Evolutionary conservation across 2,113 vertebrate genomes (phyloP).

Genomic region (Rhineura floridana): DNA sequence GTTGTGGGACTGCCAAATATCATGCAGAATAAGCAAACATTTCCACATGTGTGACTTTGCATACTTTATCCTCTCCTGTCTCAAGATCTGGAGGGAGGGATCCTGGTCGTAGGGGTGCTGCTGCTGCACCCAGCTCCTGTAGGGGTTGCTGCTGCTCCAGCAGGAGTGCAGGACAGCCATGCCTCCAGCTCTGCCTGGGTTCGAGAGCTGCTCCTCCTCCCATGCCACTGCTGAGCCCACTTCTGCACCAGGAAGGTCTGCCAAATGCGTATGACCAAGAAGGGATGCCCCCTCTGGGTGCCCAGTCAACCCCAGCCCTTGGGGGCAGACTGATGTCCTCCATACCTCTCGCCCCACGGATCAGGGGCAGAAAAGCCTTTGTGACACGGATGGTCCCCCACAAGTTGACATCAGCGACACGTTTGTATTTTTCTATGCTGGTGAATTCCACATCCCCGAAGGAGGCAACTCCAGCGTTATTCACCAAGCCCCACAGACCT

Average conservation of each 20-base stretch:
- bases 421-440: conserved; percentile 82
- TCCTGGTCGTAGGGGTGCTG: background rate
- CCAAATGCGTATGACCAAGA: background rate
- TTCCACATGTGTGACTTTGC: too few species aligned
- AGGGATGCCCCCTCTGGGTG: background rate
- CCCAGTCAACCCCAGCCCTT: background rate
- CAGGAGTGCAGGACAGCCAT: too few species aligned
- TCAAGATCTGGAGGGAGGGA: background rate
- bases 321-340: background rate
- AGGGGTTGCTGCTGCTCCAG: too few species aligned
- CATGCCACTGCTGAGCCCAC: background rate
- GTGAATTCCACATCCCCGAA: conserved; percentile 91
- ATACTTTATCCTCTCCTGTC: background rate
- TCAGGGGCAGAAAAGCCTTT: conserved; percentile 85
- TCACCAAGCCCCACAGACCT: conserved; percentile 92
- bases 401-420: conserved; percentile 85
- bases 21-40: too few species aligned
- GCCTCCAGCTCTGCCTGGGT: too few species aligned
- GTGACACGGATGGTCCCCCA: conserved; percentile 89
- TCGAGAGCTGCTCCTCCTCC: too few species aligned
- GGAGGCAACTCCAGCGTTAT: conserved; percentile 83
- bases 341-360: conserved; percentile 85
- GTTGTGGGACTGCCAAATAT: too few species aligned
- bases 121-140: background rate
- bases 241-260: background rate